Percentiles rank a stretch among this genome's conserved stretches.
Evolutionary conservation across 1,140 invertebrate genomes (phyloP).

Genomic region (Eumaeus atala): DNA sequence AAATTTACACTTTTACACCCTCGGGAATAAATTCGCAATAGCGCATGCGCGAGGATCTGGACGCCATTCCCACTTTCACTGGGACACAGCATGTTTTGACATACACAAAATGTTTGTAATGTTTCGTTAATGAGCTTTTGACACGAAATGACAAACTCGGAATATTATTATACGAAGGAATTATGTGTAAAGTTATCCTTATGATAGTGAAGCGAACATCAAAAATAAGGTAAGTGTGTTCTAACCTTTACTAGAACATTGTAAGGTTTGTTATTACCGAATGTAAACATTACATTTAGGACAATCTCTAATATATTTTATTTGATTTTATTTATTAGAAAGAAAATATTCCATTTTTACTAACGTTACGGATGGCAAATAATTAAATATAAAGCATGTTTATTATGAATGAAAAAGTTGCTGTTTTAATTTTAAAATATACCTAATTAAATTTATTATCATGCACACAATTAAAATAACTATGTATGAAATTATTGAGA

Average conservation of each 20-base stretch:
- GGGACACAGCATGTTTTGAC: constrained; percentile 60
- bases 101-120: constrained; percentile 47
- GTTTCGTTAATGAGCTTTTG: constrained; percentile 61
- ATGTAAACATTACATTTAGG: constrained; percentile 1
- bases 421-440: not conserved
- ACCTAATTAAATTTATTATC: not conserved
- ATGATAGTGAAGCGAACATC: constrained; percentile 56
- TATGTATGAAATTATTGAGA: too few relatives aligned
- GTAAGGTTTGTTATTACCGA: constrained; percentile 5
- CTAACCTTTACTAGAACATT: constrained; percentile 5
- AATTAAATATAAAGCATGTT: too few relatives aligned
- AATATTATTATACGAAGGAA: constrained; percentile 46
- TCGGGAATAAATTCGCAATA: constrained; percentile 21
- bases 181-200: constrained; percentile 49
- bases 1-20: constrained; percentile 27
- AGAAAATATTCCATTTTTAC: not conserved
- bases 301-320: too few relatives aligned
- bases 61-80: constrained; percentile 64
- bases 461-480: too few relatives aligned
- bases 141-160: constrained; percentile 55
- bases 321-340: not conserved
- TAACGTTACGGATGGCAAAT: too few relatives aligned
- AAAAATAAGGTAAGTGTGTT: constrained; percentile 37
- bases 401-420: too few relatives aligned
- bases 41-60: constrained; percentile 61